Percentiles rank a stretch among this genome's conserved stretches.
These are phyloP conservation scores for Quadroppia sp. DNA, from an alignment of 2,888 invertebrate genomes.

Conservation along the genomic window DNA sequence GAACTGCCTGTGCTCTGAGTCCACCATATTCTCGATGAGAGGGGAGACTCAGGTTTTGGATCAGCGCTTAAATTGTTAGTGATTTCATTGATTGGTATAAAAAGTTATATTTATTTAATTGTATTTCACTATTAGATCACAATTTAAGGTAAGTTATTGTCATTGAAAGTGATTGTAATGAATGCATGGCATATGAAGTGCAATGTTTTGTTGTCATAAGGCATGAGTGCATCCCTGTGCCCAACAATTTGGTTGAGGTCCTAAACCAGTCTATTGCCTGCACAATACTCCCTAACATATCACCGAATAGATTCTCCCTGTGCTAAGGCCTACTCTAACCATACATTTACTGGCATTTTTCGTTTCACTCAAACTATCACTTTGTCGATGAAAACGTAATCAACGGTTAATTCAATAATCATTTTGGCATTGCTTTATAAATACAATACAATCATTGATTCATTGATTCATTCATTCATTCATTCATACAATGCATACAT, in stretches of 20 bases:
- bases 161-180: not conserved
- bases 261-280: constrained; percentile 10
- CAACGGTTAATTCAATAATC: not conserved
- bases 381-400: not conserved
- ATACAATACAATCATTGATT: not conserved
- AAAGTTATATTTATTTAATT: not conserved
- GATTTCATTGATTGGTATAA: constrained; percentile 4
- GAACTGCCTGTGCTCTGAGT: constrained; percentile 24
- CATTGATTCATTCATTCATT: not conserved
- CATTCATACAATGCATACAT: too few species aligned
- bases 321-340: not conserved
- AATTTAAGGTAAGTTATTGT: constrained; percentile 2
- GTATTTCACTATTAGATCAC: not conserved
- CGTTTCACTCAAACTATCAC: not conserved
- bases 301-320: constrained; percentile 35
- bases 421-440: not conserved
- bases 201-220: not conserved
- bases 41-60: constrained; percentile 29
- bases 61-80: not conserved
- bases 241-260: constrained; percentile 32
- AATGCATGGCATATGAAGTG: not conserved
- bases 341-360: not conserved
- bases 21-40: constrained; percentile 32
- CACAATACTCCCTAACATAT: constrained; percentile 3
- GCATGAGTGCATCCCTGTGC: constrained; percentile 27